Conservation (phyloP, 1,140 invertebrate species). For the Octopus bimaculoides region DNA sequence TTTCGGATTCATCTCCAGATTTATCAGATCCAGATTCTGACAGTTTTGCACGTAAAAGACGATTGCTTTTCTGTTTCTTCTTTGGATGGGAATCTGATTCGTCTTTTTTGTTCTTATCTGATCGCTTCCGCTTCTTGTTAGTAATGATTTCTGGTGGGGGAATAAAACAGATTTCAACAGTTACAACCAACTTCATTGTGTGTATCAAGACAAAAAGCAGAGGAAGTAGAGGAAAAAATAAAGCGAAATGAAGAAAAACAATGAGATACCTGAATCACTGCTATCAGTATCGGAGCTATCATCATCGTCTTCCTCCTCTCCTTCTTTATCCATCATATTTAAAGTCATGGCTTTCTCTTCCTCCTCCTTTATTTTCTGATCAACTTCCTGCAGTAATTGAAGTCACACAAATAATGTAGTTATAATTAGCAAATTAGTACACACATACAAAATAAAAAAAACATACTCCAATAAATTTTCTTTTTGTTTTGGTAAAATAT, state of each 20-base stretch:
- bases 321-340: conserved; percentile 15
- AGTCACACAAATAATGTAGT: too few species aligned
- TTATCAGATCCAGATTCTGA: neutral
- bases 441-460: too few species aligned
- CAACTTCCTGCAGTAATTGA: neutral
- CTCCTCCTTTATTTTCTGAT: neutral
- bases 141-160: neutral
- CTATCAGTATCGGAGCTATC: neutral
- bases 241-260: too few species aligned
- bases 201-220: too few species aligned
- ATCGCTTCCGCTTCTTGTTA: conserved; percentile 15
- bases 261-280: neutral
- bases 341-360: conserved; percentile 1
- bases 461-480: too few species aligned
- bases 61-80: conserved; percentile 9
- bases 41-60: conserved; percentile 7
- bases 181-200: too few species aligned
- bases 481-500: too few species aligned
- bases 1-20: too few species aligned
- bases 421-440: too few species aligned
- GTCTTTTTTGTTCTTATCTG: conserved; percentile 13
- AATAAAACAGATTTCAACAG: too few species aligned
- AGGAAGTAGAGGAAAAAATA: too few species aligned
- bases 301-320: conserved; percentile 17
- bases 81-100: conserved; percentile 10